These are phyloP conservation scores for Salmo trutta DNA, from an alignment of 2,797 vertebrate genomes.

Conservation along the genomic window DNA sequence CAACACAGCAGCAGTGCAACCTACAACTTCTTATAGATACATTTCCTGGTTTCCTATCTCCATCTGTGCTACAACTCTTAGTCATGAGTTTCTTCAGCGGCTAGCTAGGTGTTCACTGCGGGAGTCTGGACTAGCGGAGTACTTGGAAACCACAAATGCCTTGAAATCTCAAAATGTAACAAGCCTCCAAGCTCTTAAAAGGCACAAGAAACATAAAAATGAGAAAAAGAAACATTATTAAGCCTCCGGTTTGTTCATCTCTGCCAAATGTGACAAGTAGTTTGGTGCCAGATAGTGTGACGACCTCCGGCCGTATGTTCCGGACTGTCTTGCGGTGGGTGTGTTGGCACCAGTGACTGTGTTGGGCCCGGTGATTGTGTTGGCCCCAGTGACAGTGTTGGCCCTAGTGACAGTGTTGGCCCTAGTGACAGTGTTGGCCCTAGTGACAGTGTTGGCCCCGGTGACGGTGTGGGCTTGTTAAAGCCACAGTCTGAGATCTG, in stretches of 20 bases:
- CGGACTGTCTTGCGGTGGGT: slow-evolving; percentile 35
- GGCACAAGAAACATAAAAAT: background rate
- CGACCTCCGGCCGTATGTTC: slow-evolving; percentile 43
- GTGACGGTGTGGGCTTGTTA: background rate
- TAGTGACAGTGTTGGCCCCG: slow-evolving; percentile 6
- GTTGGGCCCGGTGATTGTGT: background rate
- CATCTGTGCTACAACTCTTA: background rate
- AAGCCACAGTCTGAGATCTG: background rate
- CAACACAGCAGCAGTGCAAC: background rate
- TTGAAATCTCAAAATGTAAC: background rate
- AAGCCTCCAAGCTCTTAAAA: background rate
- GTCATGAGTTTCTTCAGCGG: background rate
- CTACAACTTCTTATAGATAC: background rate
- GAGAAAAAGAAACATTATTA: slow-evolving; percentile 56
- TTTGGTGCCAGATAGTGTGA: slow-evolving; percentile 60
- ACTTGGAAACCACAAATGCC: background rate
- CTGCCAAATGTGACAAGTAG: slow-evolving; percentile 49
- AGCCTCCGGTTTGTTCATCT: slow-evolving; percentile 32
- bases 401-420: too few relatives aligned
- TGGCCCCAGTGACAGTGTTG: background rate
- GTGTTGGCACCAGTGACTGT: slow-evolving; percentile 6
- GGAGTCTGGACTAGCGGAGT: background rate
- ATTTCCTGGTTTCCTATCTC: background rate
- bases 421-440: too few relatives aligned
- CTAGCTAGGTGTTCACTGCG: background rate